Percentiles rank a stretch among this genome's conserved stretches.
Conservation (phyloP, 2,797 vertebrate species). For the Malacoraja senta region DNA sequence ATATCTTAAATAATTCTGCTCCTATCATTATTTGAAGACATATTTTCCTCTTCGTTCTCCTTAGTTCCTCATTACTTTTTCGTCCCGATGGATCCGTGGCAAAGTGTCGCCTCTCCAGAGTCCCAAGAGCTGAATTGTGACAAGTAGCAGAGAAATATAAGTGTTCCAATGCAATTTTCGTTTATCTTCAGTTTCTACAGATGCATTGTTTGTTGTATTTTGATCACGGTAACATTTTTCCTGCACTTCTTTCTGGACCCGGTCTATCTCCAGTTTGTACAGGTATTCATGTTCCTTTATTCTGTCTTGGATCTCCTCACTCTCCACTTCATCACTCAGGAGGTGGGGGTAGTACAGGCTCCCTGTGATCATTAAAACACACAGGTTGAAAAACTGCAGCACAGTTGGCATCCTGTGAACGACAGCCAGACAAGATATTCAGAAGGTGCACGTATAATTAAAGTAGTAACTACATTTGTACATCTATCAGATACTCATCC, state of each 20-base stretch:
- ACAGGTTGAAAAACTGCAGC: too few relatives aligned
- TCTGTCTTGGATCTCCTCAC: not conserved
- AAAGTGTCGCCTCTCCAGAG: conserved; percentile 6
- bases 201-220: not conserved
- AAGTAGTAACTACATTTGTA: too few relatives aligned
- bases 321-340: conserved; percentile 32
- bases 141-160: not conserved
- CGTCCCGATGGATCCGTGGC: not conserved
- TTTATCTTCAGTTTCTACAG: not conserved
- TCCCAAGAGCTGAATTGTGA: conserved; percentile 10
- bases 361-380: too few relatives aligned
- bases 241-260: conserved; percentile 16
- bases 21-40: too few relatives aligned
- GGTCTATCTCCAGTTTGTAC: not conserved
- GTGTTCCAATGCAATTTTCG: not conserved
- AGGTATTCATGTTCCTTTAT: conserved; percentile 1
- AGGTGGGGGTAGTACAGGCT: not conserved
- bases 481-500: too few relatives aligned
- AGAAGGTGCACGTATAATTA: too few relatives aligned
- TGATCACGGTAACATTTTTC: not conserved
- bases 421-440: too few relatives aligned
- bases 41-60: not conserved
- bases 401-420: too few relatives aligned
- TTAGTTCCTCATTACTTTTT: conserved; percentile 13
- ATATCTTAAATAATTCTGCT: too few relatives aligned